Evolutionary conservation across 2,113 vertebrate genomes (phyloP), one percentile per base, ranked within the genome.

Genomic region (Mugil cephalus): DNA sequence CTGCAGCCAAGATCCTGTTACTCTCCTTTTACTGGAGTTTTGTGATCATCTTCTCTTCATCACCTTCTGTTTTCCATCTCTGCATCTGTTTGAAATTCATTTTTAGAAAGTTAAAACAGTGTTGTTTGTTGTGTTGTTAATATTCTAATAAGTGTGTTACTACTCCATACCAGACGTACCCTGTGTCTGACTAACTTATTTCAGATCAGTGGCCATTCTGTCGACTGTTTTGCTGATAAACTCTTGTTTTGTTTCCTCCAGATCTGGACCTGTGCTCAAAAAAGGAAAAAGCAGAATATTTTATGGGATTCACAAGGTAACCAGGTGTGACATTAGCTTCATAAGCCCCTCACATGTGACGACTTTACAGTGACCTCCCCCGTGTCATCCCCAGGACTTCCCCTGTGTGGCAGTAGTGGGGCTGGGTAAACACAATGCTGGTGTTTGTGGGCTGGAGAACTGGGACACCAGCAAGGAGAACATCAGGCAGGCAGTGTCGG

Each of bases 381-480:
- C 15, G 18, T 67, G 4, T 77, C 15, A 64, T 61, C 4, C 45
- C 40, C 82, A 99, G 97, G 96, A 98, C 66, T 98, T 98, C 56
- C 92, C 96, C 0, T 97, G 94, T 45, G 92, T 99, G 30, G 96
- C 94, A 46, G 91, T 98, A 1, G 96, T 98, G 2, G 97, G 98
- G 9, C 91, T 99, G 8, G 98, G 97, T 55, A 95, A 95, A 79
- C 93, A 85, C 79, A 77, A 86, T 1, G 90, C 89, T 36, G 95
- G 95, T 19, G 72, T 99, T 4, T 95, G 96, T 69, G 87, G 91
- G 8, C 89, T 92, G 60, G 98, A 99, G 77, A 96, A 96, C 89
- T 99, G 96, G 95, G 91, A 99, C 38, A 92, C 90, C 88, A 88
- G 89, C 87, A 99, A 97, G 88, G 98, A 99, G 90, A 98, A 95